Evolutionary conservation across 1,140 invertebrate genomes (phyloP).

Genomic region (Ceratina calcarata): DNA sequence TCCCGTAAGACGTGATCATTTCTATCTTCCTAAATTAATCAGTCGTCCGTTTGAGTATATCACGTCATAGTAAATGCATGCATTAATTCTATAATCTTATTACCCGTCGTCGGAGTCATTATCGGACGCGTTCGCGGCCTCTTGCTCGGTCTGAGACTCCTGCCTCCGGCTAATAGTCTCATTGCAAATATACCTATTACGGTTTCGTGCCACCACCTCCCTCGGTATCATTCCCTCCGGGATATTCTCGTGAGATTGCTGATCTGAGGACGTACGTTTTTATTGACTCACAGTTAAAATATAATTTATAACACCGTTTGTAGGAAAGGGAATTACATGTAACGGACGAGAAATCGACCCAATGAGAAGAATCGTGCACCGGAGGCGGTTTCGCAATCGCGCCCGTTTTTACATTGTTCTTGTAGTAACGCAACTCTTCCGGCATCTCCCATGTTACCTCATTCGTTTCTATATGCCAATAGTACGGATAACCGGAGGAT

Average conservation of each 20-base stretch:
- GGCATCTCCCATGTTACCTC: conserved; percentile 88
- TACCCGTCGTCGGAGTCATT: conserved; percentile 58
- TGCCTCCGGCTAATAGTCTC: conserved; percentile 19
- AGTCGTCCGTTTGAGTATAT: background rate
- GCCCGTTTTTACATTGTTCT: conserved; percentile 60
- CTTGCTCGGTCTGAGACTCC: conserved; percentile 21
- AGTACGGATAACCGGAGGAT: conserved; percentile 85
- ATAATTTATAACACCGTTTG: background rate
- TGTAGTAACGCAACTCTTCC: conserved; percentile 77
- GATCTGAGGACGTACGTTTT: conserved; percentile 61
- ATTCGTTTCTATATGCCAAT: conserved; percentile 87
- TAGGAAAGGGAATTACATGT: conserved; percentile 55
- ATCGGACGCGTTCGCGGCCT: conserved; percentile 39
- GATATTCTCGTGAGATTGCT: conserved; percentile 74
- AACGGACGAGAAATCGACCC: conserved; percentile 64
- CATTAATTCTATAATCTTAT: too few relatives aligned
- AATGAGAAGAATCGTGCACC: conserved; percentile 63
- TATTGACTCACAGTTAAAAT: background rate
- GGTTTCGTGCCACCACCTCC: conserved; percentile 76
- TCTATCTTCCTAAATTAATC: conserved; percentile 81
- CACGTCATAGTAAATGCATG: background rate
- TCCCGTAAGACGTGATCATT: conserved; percentile 83
- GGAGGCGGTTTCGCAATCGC: conserved; percentile 46
- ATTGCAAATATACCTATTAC: conserved; percentile 64
- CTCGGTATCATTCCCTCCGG: conserved; percentile 78